Conservation (phyloP, 2,888 invertebrate species). For the Hemistola chrysoprasaria region DNA sequence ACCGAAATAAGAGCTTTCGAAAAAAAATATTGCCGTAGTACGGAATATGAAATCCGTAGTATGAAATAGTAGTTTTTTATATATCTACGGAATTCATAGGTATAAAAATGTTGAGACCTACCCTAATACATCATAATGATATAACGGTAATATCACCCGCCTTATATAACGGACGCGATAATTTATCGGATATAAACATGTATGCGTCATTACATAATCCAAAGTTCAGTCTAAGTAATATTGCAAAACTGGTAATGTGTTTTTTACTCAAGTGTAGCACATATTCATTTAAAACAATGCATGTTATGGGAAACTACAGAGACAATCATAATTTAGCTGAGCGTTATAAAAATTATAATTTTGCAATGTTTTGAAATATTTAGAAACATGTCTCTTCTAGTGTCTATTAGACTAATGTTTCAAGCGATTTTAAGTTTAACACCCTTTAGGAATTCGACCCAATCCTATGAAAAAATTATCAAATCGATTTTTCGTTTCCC, state of each 20-base stretch:
- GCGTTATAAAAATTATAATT: slow-evolving; percentile 48
- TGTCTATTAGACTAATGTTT: too few relatives aligned
- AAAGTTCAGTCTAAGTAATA: slow-evolving; percentile 31
- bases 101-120: too few relatives aligned
- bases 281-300: slow-evolving; percentile 60
- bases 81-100: too few relatives aligned
- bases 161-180: slow-evolving; percentile 28
- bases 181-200: slow-evolving; percentile 33
- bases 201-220: slow-evolving; percentile 25
- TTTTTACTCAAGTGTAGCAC: slow-evolving; percentile 61
- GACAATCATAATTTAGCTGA: slow-evolving; percentile 49
- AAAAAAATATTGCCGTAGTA: too few relatives aligned
- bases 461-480: too few relatives aligned
- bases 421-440: too few relatives aligned
- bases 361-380: slow-evolving; percentile 41
- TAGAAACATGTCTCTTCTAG: slow-evolving; percentile 23
- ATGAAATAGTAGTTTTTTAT: too few relatives aligned
- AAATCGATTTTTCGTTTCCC: too few relatives aligned
- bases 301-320: slow-evolving; percentile 61
- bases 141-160: slow-evolving; percentile 18
- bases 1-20: too few relatives aligned
- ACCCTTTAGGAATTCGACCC: too few relatives aligned
- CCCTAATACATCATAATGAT: slow-evolving; percentile 5
- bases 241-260: slow-evolving; percentile 60
- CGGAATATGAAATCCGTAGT: too few relatives aligned